Evolutionary conservation across 2,888 invertebrate species (phyloP).

Genomic region (Nasonia oneida): DNA sequence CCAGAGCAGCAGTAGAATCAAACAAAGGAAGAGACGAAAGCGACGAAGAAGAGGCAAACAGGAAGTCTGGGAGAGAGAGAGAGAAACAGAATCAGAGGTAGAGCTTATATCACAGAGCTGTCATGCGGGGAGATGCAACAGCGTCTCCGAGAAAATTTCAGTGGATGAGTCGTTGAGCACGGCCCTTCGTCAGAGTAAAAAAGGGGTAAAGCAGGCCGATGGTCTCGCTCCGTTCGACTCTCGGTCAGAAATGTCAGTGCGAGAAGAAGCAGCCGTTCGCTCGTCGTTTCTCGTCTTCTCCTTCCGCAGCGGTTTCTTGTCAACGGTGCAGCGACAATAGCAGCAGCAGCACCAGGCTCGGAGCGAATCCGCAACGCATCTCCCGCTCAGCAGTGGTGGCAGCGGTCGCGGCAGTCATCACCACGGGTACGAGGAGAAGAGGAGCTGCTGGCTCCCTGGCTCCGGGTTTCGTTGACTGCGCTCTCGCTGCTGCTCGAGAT

Average conservation of each 20-base stretch:
- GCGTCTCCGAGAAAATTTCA: conserved; percentile 4
- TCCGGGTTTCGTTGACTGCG: conserved; percentile 31
- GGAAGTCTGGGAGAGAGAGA: conserved; percentile 17
- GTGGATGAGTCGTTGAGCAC: background rate
- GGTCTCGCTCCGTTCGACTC: background rate
- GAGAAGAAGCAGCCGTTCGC: background rate
- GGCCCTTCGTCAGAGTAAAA: conserved; percentile 8
- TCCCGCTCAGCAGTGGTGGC: conserved; percentile 43
- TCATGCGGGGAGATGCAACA: conserved; percentile 45
- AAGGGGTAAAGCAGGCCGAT: background rate
- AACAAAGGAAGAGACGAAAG: background rate
- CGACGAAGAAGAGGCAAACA: background rate
- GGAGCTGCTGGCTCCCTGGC: conserved; percentile 16
- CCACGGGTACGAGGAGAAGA: conserved; percentile 9
- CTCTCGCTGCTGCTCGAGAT: conserved; percentile 48
- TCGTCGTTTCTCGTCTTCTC: conserved; percentile 4
- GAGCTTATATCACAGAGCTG: conserved; percentile 59
- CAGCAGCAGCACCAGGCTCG: conserved; percentile 19
- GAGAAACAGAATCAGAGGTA: conserved; percentile 36
- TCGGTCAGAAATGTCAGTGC: background rate
- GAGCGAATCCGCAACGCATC: conserved; percentile 40
- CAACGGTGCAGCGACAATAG: conserved; percentile 43
- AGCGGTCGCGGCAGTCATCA: conserved; percentile 51
- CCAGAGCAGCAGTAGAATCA: background rate
- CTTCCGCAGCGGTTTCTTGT: conserved; percentile 18